These are phyloP conservation scores for Ricordea florida DNA, from an alignment of 92 coral and sea anemone species.

Conservation along the genomic window DNA sequence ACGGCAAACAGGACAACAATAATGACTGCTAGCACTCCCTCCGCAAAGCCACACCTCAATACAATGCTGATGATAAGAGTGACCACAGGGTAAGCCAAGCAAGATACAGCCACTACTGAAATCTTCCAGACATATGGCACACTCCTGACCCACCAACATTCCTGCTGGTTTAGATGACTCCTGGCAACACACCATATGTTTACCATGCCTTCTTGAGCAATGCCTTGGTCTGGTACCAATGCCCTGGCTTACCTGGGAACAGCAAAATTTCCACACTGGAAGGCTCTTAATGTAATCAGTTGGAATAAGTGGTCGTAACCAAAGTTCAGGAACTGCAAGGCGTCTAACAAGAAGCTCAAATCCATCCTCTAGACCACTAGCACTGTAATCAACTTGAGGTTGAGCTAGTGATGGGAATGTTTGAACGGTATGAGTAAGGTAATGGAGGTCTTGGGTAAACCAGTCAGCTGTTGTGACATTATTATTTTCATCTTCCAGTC, in stretches of 20 bases:
- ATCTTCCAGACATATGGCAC: constrained; percentile 91
- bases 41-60: constrained; percentile 85
- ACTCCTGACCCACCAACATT: constrained; percentile 74
- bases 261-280: constrained; percentile 91
- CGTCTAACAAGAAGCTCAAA: constrained; percentile 90
- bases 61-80: constrained; percentile 90
- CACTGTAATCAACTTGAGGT: constrained; percentile 64
- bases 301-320: constrained; percentile 95
- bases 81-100: constrained; percentile 94
- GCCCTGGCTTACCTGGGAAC: constrained; percentile 1
- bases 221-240: neutral
- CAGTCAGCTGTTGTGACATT: constrained; percentile 72
- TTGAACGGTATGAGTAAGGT: constrained; percentile 72
- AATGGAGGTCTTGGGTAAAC: constrained; percentile 90
- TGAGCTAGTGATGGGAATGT: constrained; percentile 75
- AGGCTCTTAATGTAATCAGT: constrained; percentile 88
- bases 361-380: constrained; percentile 82
- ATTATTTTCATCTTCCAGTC: constrained; percentile 66
- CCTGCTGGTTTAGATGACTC: constrained; percentile 65
- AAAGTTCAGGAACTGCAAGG: constrained; percentile 93
- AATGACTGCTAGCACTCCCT: constrained; percentile 69
- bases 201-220: neutral
- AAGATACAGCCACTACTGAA: constrained; percentile 67
- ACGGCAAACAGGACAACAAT: constrained; percentile 95
- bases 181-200: constrained; percentile 34